Evolutionary conservation across 2,888 invertebrate genomes (phyloP).

Genomic region (Pheosia tremula): DNA sequence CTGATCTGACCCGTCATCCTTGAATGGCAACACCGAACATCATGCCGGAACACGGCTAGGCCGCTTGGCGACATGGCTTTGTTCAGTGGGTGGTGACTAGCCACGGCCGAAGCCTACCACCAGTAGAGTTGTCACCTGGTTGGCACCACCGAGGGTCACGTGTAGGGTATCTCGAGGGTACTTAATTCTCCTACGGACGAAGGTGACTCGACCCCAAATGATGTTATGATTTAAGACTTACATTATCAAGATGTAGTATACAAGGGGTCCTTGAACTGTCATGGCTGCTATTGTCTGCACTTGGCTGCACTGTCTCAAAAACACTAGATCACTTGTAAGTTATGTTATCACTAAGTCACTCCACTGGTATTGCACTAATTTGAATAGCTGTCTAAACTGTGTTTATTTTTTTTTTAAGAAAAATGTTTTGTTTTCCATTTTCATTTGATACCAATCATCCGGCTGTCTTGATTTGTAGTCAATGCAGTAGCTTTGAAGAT

Average conservation of each 20-base stretch:
- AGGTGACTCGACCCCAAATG: too few relatives aligned
- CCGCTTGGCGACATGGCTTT: too few relatives aligned
- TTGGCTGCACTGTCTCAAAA: slow-evolving; percentile 44
- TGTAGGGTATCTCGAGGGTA: too few relatives aligned
- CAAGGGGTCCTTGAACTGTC: slow-evolving; percentile 56
- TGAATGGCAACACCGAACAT: too few relatives aligned
- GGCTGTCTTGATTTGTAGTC: slow-evolving; percentile 34
- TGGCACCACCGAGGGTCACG: too few relatives aligned
- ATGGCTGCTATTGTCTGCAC: slow-evolving; percentile 36
- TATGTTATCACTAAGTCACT: slow-evolving; percentile 52
- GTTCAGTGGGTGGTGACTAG: too few relatives aligned
- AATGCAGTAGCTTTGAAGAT: slow-evolving; percentile 38
- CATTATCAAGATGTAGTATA: slow-evolving; percentile 65
- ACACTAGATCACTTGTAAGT: slow-evolving; percentile 12
- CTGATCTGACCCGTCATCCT: too few relatives aligned
- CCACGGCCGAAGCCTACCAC: too few relatives aligned
- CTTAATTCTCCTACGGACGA: too few relatives aligned
- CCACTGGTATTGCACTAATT: slow-evolving; percentile 49
- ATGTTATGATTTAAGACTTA: slow-evolving; percentile 58
- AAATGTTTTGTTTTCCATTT: slow-evolving; percentile 35
- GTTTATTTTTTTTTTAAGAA: slow-evolving; percentile 29
- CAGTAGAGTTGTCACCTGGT: too few relatives aligned
- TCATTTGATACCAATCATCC: slow-evolving; percentile 61
- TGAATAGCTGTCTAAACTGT: slow-evolving; percentile 45
- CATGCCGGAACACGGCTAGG: too few relatives aligned